Evolutionary conservation across 2,113 vertebrate genomes (phyloP), one percentile per base, ranked within the genome.

Genomic region (Aspiorhynchus laticeps): DNA sequence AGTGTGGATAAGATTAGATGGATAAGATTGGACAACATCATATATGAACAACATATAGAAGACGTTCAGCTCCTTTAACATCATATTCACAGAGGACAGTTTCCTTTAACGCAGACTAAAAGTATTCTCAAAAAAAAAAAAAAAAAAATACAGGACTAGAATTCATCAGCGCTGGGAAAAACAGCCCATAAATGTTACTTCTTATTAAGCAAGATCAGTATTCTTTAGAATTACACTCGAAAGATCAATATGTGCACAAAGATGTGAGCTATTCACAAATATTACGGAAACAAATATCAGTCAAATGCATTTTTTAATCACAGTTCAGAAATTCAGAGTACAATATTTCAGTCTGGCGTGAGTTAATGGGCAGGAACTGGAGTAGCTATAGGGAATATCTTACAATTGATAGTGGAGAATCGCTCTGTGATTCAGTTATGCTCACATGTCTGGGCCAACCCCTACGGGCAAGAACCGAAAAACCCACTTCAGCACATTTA

Each of bases 331-430:
- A 61, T 38, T 31, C 9, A n/a, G 33, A 41, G 21, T 5, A 0
- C 38, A 36, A 38, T 79, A 0, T 79, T 36, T 63, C 78, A 41
- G 53, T 79, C 28, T 79, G 31, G 17, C 21, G 19, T 12, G 24
- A 81, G 36, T 81, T 46, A 67, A 81, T 46, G 38, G 14, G 8
- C 19, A 33, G 10, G 51, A 59, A 59, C 19, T n/a, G 24, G 31
- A 36, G 51, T n/a, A 8, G n/a, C 79, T 81, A 21, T 41, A 12
- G 79, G 59, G 80, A 81, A 67, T 46, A 67, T 81, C 65, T 81
- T 28, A 43, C 59, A 46, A 31, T 28, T 36, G 51, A 79, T 33
- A 79, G 48, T 2, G 5, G 9, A 79, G 31, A 79, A 59, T 80
- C 31, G 3, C 51, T 80, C 51, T 59, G 28, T 80, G 59, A 19